phyloP scores from a whole-genome alignment of 2,888 invertebrate species.

The Caenorhabditis becei region DNA sequence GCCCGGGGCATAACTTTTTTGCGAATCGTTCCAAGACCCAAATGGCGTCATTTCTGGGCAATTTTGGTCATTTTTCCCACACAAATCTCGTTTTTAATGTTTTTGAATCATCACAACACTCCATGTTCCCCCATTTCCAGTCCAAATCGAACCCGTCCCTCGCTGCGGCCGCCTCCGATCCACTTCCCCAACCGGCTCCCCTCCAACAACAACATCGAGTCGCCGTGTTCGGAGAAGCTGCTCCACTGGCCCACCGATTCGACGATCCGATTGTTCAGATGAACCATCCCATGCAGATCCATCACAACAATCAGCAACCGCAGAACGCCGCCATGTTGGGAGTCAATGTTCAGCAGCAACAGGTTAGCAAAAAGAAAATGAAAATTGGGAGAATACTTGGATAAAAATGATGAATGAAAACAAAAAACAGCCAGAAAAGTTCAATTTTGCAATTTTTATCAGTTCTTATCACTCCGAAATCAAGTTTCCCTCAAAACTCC shows the following conservation, averaged over 20 bases:
- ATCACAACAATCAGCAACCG: slow-evolving; percentile 26
- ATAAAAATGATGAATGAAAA: too few species aligned
- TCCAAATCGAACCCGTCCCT: slow-evolving; percentile 81
- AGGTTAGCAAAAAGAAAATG: too few species aligned
- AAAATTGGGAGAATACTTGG: too few species aligned
- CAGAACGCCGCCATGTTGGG: slow-evolving; percentile 55
- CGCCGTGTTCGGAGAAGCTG: slow-evolving; percentile 60
- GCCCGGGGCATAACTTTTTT: too few species aligned
- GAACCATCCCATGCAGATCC: background rate
- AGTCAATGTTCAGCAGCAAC: slow-evolving; percentile 63
- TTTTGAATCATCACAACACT: too few species aligned
- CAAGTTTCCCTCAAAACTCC: too few species aligned
- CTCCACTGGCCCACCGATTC: slow-evolving; percentile 50
- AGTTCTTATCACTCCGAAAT: too few species aligned
- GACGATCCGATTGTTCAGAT: slow-evolving; percentile 18
- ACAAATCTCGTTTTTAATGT: too few species aligned
- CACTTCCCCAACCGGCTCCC: slow-evolving; percentile 82
- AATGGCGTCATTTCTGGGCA: too few species aligned
- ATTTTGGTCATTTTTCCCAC: too few species aligned
- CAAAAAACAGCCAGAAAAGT: too few species aligned
- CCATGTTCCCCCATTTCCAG: slow-evolving; percentile 53
- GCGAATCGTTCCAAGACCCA: too few species aligned
- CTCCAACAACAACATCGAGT: slow-evolving; percentile 63
- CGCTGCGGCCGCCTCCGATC: slow-evolving; percentile 83
- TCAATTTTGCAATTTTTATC: background rate